Conservation (phyloP, 2,797 vertebrate genomes). For the Serranus cabrilla region DNA sequence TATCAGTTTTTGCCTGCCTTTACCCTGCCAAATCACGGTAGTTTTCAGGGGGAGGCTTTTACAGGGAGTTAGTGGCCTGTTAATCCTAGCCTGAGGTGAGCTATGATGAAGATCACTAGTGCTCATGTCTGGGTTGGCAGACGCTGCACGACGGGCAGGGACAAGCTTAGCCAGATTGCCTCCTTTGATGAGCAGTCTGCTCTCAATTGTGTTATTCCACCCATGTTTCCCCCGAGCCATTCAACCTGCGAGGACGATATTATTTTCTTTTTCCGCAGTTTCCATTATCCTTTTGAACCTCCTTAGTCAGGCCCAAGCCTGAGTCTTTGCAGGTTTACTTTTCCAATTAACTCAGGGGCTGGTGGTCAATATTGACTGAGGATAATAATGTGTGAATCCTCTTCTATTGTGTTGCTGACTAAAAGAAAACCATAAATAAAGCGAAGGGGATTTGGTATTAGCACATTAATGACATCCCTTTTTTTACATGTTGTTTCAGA, state of each 20-base stretch:
- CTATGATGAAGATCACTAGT: constrained; percentile 80
- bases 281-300: constrained; percentile 77
- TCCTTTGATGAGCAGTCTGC: constrained; percentile 82
- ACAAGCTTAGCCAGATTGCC: constrained; percentile 79
- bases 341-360: constrained; percentile 82
- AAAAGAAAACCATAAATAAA: constrained; percentile 77
- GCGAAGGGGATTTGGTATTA: constrained; percentile 76
- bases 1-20: constrained; percentile 30
- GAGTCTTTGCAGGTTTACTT: constrained; percentile 78
- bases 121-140: constrained; percentile 76
- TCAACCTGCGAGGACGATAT: constrained; percentile 74
- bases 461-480: constrained; percentile 81
- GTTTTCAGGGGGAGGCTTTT: constrained; percentile 65
- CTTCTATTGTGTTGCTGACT: constrained; percentile 74
- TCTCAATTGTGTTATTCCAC: constrained; percentile 77
- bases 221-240: constrained; percentile 72
- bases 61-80: constrained; percentile 73
- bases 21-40: constrained; percentile 46
- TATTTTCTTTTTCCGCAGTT: constrained; percentile 69
- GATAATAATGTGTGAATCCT: constrained; percentile 81
- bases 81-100: constrained; percentile 81
- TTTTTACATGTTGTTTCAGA: constrained; percentile 73
- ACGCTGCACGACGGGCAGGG: constrained; percentile 60
- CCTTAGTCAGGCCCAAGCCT: constrained; percentile 63
- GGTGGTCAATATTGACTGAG: constrained; percentile 84